Evolutionary conservation across 2,888 invertebrate genomes (phyloP).

Genomic region (Antitype chi): DNA sequence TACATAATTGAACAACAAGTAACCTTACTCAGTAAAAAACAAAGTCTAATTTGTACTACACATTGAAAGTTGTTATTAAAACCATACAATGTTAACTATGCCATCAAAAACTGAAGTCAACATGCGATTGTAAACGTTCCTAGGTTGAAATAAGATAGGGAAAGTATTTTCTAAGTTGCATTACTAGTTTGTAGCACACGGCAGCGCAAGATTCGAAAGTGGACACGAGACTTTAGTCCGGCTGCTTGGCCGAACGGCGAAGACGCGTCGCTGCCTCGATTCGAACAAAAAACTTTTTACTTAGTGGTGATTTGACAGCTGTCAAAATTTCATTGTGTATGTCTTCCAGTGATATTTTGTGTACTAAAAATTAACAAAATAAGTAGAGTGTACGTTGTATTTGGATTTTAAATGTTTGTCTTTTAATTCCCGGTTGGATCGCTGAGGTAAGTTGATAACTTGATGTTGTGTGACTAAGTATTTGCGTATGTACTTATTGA

Average conservation of each 20-base stretch:
- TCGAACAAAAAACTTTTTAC: constrained; percentile 61
- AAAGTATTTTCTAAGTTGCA: constrained; percentile 34
- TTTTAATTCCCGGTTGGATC: constrained; percentile 7
- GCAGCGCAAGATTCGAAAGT: constrained; percentile 82
- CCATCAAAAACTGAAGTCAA: neutral
- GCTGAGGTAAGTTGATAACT: constrained; percentile 52
- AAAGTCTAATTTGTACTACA: constrained; percentile 39
- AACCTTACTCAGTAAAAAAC: constrained; percentile 15
- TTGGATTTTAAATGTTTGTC: constrained; percentile 40
- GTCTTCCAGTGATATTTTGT: constrained; percentile 43
- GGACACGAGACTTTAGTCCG: constrained; percentile 78
- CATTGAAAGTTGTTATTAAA: constrained; percentile 62
- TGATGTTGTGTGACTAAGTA: constrained; percentile 22
- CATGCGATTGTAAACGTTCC: constrained; percentile 23
- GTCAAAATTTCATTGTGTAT: constrained; percentile 73
- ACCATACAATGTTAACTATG: constrained; percentile 32
- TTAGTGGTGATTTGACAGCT: constrained; percentile 71
- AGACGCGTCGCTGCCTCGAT: constrained; percentile 69
- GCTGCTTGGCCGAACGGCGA: constrained; percentile 68
- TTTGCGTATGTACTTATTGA: constrained; percentile 49
- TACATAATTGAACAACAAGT: constrained; percentile 34
- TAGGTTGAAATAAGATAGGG: constrained; percentile 32
- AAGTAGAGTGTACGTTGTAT: constrained; percentile 12
- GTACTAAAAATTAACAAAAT: constrained; percentile 35
- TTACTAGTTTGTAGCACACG: constrained; percentile 32